Percentiles rank a stretch among this genome's conserved stretches.
Evolutionary conservation across 2,113 vertebrate species (phyloP).

Genomic region (Gorsachius goisagi): DNA sequence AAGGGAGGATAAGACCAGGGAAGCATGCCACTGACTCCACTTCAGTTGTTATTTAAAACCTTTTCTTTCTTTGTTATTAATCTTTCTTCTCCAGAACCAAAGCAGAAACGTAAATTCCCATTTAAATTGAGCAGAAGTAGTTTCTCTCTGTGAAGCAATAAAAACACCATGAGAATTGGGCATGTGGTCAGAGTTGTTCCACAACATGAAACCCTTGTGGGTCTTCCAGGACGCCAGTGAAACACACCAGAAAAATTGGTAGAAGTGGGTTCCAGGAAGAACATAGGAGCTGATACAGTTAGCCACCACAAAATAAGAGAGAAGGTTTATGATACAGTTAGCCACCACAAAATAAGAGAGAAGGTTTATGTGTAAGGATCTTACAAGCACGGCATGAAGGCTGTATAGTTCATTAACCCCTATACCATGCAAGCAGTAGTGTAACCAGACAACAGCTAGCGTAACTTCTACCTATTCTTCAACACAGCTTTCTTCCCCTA

Average conservation of each 20-base stretch:
- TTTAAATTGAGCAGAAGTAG: slow-evolving; percentile 65
- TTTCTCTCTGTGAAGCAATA: slow-evolving; percentile 64
- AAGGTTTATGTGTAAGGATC: background rate
- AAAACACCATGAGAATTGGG: slow-evolving; percentile 29
- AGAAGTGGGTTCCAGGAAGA: slow-evolving; percentile 62
- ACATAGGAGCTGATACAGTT: background rate
- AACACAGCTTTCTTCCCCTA: background rate
- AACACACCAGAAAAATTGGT: slow-evolving; percentile 56
- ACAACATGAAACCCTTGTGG: background rate
- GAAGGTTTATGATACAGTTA: background rate
- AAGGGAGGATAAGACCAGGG: background rate
- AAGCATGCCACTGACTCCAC: background rate
- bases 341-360: background rate
- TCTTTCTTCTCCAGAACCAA: background rate
- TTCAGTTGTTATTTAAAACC: background rate
- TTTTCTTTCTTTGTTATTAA: background rate
- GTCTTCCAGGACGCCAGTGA: slow-evolving; percentile 42
- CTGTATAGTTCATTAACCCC: background rate
- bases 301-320: background rate
- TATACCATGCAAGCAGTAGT: background rate
- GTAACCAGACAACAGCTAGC: background rate
- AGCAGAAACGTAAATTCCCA: slow-evolving; percentile 16
- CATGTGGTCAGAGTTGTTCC: slow-evolving; percentile 24
- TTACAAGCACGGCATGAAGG: background rate
- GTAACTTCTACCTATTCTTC: background rate